Conservation (phyloP, 2,888 invertebrate species). For the Noctua janthe region DNA sequence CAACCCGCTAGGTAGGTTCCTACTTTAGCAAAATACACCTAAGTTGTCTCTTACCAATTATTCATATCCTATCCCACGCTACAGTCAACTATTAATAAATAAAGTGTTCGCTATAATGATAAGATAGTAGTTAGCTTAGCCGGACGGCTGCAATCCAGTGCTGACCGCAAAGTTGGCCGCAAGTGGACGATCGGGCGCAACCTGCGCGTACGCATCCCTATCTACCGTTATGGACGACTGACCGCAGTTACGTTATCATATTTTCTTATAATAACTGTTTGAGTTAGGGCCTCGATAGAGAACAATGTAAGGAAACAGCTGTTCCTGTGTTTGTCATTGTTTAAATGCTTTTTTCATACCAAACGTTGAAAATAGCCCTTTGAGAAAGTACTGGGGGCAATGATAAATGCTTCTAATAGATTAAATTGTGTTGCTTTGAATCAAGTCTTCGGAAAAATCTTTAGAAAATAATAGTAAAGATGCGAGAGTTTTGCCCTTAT, state of each 20-base stretch:
- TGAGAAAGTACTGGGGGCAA: background rate
- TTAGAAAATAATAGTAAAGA: background rate
- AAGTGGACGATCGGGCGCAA: constrained; percentile 48
- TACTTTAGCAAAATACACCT: background rate
- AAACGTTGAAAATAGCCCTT: background rate
- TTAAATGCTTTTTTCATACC: background rate
- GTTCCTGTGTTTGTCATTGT: background rate
- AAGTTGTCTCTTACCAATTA: background rate
- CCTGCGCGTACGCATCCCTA: constrained; percentile 55
- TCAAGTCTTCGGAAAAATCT: background rate
- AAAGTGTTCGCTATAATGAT: constrained; percentile 27
- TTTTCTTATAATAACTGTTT: constrained; percentile 44
- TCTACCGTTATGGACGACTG: constrained; percentile 62
- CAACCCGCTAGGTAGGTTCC: background rate
- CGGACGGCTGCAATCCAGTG: constrained; percentile 49
- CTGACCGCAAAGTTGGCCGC: constrained; percentile 64
- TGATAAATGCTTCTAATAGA: background rate
- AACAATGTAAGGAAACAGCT: background rate
- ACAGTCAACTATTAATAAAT: constrained; percentile 36
- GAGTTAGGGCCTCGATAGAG: background rate
- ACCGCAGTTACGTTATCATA: constrained; percentile 56
- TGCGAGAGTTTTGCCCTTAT: background rate
- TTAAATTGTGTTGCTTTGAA: background rate
- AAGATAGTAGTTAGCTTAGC: constrained; percentile 43
- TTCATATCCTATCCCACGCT: constrained; percentile 10